A percentile compares a stretch with the other conserved stretches of the same genome.
Evolutionary conservation across 2,888 invertebrate genomes (phyloP).

Genomic region (Bimastos eiseni): DNA sequence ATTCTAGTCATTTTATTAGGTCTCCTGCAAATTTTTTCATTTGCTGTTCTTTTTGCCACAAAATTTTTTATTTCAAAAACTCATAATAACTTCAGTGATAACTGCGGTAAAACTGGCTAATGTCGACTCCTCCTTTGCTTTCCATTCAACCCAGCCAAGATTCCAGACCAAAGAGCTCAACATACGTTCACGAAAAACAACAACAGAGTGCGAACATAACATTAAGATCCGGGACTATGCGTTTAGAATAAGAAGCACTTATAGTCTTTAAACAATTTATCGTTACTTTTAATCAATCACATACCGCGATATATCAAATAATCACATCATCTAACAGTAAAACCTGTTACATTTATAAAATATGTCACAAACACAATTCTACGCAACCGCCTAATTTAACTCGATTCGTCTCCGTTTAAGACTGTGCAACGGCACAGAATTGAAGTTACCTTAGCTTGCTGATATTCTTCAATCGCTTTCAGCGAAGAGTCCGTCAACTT

Average conservation of each 20-base stretch:
- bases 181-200: not conserved
- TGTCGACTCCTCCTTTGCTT: not conserved
- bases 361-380: not conserved
- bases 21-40: not conserved
- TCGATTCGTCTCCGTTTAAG: not conserved
- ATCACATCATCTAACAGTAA: not conserved
- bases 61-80: not conserved
- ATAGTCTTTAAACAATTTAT: not conserved
- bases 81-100: not conserved
- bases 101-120: not conserved
- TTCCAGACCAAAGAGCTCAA: not conserved
- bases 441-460: not conserved
- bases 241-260: not conserved
- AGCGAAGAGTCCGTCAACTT: constrained; percentile 8
- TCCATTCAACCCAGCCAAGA: not conserved
- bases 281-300: not conserved
- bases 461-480: not conserved
- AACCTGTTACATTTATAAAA: not conserved
- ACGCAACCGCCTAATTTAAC: not conserved
- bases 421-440: not conserved
- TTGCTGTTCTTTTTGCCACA: not conserved
- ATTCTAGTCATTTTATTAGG: too few species aligned
- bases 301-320: not conserved
- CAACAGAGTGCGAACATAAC: too few species aligned
- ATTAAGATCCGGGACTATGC: not conserved